Evolutionary conservation across 2,888 invertebrate genomes (phyloP).

Genomic region (Calliopum simillimum): DNA sequence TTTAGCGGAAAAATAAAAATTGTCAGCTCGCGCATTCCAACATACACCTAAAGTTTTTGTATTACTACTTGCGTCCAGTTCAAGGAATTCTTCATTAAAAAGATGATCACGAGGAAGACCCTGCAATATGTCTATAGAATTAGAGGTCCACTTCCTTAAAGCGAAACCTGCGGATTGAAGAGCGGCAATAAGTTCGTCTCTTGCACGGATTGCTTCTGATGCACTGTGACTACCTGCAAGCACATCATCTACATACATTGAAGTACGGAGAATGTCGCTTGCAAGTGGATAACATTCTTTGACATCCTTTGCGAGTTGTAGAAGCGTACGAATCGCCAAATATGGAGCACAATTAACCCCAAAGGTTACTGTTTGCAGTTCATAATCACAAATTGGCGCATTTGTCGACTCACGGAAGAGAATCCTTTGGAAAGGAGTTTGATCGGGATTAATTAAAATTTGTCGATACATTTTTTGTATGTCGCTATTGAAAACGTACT

Average conservation of each 20-base stretch:
- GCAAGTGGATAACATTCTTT: constrained; percentile 29
- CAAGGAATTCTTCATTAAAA: constrained; percentile 26
- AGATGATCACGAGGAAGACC: constrained; percentile 12
- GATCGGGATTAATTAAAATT: constrained; percentile 21
- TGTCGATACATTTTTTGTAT: constrained; percentile 39
- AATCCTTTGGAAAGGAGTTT: constrained; percentile 30
- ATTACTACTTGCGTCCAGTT: constrained; percentile 31
- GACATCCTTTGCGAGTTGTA: constrained; percentile 34
- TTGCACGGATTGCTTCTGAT: constrained; percentile 15
- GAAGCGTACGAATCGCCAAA: constrained; percentile 32
- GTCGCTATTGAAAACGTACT: constrained; percentile 34
- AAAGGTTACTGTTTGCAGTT: constrained; percentile 32
- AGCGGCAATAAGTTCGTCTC: constrained; percentile 26
- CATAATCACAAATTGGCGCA: constrained; percentile 14
- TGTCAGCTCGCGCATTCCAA: constrained; percentile 35
- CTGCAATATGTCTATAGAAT: constrained; percentile 5
- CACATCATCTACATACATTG: constrained; percentile 40
- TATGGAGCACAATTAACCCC: constrained; percentile 36
- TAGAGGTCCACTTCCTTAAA: constrained; percentile 29
- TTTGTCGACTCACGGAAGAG: constrained; percentile 17
- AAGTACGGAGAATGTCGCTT: constrained; percentile 32
- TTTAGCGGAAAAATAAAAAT: constrained; percentile 21
- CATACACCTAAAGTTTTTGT: constrained; percentile 37
- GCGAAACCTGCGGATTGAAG: constrained; percentile 27
- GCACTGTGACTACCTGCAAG: constrained; percentile 38